Evolutionary conservation across 2,888 invertebrate species (phyloP).

Genomic region (Erannis defoliaria): DNA sequence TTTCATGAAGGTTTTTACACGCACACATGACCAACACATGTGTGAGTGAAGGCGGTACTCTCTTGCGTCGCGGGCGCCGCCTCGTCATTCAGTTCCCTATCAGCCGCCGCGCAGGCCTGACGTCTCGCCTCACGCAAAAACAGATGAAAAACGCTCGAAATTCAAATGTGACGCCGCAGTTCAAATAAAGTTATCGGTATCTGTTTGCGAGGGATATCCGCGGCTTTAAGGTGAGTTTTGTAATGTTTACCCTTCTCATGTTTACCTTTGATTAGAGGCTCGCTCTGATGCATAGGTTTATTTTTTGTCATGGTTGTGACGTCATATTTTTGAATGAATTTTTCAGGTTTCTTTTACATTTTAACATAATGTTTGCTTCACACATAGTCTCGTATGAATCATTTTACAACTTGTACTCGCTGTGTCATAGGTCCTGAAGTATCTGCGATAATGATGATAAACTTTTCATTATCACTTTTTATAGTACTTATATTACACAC

Average conservation of each 20-base stretch:
- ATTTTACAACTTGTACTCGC: conserved; percentile 42
- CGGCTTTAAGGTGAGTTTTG: conserved; percentile 66
- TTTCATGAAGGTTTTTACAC: conserved; percentile 75
- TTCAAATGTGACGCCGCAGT: conserved; percentile 66
- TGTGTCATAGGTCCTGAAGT: conserved; percentile 46
- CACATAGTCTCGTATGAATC: conserved; percentile 47
- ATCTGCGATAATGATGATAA: conserved; percentile 35
- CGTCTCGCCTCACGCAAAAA: conserved; percentile 51
- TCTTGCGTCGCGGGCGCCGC: conserved; percentile 74
- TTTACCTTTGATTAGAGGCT: conserved; percentile 70
- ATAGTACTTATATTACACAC: neutral
- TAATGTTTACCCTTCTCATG: conserved; percentile 61
- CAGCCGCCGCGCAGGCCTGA: conserved; percentile 60
- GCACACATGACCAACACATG: conserved; percentile 50
- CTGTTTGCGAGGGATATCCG: conserved; percentile 76
- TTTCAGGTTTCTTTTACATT: conserved; percentile 37
- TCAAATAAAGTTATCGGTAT: conserved; percentile 77
- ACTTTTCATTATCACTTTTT: conserved; percentile 21
- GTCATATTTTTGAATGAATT: conserved; percentile 52
- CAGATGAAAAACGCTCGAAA: conserved; percentile 46
- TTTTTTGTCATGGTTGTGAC: conserved; percentile 53
- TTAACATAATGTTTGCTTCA: neutral
- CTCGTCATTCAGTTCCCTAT: conserved; percentile 65
- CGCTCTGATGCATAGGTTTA: conserved; percentile 54
- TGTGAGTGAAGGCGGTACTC: conserved; percentile 73